phyloP scores from a whole-genome alignment of 2,888 invertebrate species.

The Mystacides longicornis region DNA sequence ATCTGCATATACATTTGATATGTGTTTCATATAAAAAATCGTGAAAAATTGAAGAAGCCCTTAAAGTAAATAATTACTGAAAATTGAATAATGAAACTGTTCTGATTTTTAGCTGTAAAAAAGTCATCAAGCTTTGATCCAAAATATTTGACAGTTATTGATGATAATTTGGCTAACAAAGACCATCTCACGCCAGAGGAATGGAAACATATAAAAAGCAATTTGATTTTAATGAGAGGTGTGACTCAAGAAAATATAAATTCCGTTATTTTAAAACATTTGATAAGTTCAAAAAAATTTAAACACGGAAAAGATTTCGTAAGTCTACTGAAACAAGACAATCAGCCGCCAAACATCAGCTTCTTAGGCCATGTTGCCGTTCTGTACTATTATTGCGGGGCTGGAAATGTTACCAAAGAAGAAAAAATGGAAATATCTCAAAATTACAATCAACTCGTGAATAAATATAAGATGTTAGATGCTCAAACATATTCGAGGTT shows the following conservation, averaged over 20 bases:
- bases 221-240: constrained; percentile 35
- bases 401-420: constrained; percentile 34
- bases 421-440: constrained; percentile 50
- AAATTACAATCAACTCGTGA: constrained; percentile 42
- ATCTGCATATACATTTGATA: no score
- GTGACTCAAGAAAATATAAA: constrained; percentile 51
- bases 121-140: not conserved
- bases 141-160: constrained; percentile 3
- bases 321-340: constrained; percentile 43
- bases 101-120: not conserved
- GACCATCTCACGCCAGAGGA: constrained; percentile 11
- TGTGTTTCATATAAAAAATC: no score
- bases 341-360: constrained; percentile 49
- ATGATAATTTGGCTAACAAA: not conserved
- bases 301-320: constrained; percentile 52
- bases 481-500: constrained; percentile 51
- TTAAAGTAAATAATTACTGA: no score
- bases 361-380: constrained; percentile 50
- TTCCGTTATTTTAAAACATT: constrained; percentile 49
- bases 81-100: no score
- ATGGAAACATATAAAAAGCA: constrained; percentile 40
- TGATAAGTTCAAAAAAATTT: constrained; percentile 39
- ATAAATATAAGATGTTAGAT: constrained; percentile 54
- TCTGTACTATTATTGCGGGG: constrained; percentile 42
- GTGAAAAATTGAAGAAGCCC: no score